A percentile compares a stretch with the other conserved stretches of the same genome.
Evolutionary conservation across 2,113 vertebrate genomes (phyloP).

Genomic region (Phylloscopus trochilus): DNA sequence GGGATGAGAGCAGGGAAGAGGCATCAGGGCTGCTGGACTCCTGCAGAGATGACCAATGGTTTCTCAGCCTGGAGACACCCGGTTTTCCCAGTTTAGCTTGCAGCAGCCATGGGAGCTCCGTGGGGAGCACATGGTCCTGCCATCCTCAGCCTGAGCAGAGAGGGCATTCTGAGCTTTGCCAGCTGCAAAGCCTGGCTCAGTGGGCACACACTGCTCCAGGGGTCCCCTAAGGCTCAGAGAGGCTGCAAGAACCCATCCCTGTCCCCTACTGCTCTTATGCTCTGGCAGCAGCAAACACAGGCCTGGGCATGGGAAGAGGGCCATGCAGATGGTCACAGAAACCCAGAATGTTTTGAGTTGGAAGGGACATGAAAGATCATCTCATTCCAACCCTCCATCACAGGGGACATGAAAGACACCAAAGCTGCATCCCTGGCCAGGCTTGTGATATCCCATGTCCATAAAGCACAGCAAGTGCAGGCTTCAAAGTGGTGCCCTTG

Average conservation of each 20-base stretch:
- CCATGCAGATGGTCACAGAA: background rate
- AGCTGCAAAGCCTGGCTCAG: background rate
- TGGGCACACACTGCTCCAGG: background rate
- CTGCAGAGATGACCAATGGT: background rate
- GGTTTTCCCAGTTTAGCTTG: accelerated
- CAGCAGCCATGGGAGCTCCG: accelerated
- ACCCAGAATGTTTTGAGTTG: background rate
- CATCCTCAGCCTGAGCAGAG: background rate
- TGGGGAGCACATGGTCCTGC: background rate
- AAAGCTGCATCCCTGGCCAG: accelerated
- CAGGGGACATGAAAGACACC: background rate
- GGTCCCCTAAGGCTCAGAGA: background rate
- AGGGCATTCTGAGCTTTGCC: background rate
- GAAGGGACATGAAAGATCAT: background rate
- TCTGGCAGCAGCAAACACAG: background rate
- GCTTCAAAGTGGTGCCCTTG: background rate
- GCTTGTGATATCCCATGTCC: background rate
- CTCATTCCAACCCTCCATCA: background rate
- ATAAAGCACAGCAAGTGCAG: background rate
- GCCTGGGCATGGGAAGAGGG: background rate
- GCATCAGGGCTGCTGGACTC: accelerated
- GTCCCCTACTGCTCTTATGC: accelerated
- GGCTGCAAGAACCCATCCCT: background rate
- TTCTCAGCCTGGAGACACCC: background rate
- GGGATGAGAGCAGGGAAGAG: background rate